Evolutionary conservation across 2,113 vertebrate genomes (phyloP), one percentile per base, ranked within the genome.

Genomic region (Charina bottae): DNA sequence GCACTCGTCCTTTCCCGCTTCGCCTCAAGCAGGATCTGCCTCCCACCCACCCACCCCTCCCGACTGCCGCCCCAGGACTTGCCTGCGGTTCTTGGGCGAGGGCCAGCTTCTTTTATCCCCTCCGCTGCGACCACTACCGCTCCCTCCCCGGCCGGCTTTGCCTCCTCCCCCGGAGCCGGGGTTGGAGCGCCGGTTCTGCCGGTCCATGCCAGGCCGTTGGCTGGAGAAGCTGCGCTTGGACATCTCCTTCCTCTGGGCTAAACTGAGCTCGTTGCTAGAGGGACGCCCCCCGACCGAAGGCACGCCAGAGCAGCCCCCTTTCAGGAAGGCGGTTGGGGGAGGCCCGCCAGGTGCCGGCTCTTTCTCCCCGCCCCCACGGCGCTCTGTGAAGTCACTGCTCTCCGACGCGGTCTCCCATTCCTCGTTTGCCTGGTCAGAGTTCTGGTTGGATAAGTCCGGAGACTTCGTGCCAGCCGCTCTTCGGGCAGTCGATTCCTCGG

Each of bases 331-430:
- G 0, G 92, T 91, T 4, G 95, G 68, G 3, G 95, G 96, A 10
- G 95, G 95, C 2, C 78, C 92, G 3, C 90, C 90, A 0, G 92
- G 89, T 0, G 92, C 89, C 1, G 96, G 94, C 42, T 95, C 96
- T 96, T 88, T 98, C 97, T 95, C 98, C 56, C 95, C 87, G 0
- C 90, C 78, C 54, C 98, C 98, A 85, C 98, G 96, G 94, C 98
- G 98, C 96, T 99, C 99, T 0, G 98, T 98, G 96, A 99, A 99
- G 97, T 99, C 99, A 5, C 99, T 99, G 97, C 99, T 99, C 96
- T 99, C 99, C 0, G 98, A 99, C 0, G 99, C 99, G 0, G 99
- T 99, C 96, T 99, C 99, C 99, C 99, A 99, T 91, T 99, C 99
- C 96, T 99, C 98, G 0, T 99, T 99, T 87, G 99, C 99, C 97